Percentiles rank a stretch among this genome's conserved stretches.
These are phyloP conservation scores for Poeciliopsis presidionis DNA, from an alignment of 2,797 vertebrate genomes.

Conservation along the genomic window DNA sequence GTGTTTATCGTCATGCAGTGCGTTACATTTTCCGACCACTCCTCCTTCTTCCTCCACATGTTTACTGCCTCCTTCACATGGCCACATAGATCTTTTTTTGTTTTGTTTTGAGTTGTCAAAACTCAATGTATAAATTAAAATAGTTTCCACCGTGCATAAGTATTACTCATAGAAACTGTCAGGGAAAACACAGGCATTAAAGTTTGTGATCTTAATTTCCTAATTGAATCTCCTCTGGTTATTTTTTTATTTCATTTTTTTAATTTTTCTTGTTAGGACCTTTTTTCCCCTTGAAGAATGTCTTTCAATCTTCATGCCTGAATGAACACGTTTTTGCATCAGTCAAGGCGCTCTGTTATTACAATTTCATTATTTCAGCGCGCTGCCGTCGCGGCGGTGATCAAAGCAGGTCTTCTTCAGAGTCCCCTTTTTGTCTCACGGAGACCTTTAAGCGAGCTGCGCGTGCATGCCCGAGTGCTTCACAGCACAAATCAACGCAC, in stretches of 20 bases:
- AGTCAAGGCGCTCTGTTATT: constrained; percentile 64
- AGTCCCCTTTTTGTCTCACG: constrained; percentile 58
- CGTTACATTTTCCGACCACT: background rate
- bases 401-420: constrained; percentile 71
- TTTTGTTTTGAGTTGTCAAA: background rate
- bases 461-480: constrained; percentile 56
- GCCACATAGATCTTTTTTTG: background rate
- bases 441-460: constrained; percentile 66
- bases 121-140: background rate
- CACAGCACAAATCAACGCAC: constrained; percentile 70
- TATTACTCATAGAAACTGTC: constrained; percentile 1
- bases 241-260: background rate
- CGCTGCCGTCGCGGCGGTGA: constrained; percentile 56
- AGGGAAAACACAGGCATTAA: constrained; percentile 19
- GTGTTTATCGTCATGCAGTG: background rate
- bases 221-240: constrained; percentile 27
- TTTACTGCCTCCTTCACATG: background rate
- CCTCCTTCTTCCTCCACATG: background rate
- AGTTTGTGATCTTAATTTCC: constrained; percentile 11
- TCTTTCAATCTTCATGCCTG: constrained; percentile 49
- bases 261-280: constrained; percentile 34
- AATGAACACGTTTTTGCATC: constrained; percentile 58
- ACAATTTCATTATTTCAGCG: constrained; percentile 74
- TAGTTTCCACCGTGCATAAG: constrained; percentile 6
- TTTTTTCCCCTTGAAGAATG: constrained; percentile 14